phyloP scores from a whole-genome alignment of 2,888 invertebrate species.

The Nephrotoma appendiculata region DNA sequence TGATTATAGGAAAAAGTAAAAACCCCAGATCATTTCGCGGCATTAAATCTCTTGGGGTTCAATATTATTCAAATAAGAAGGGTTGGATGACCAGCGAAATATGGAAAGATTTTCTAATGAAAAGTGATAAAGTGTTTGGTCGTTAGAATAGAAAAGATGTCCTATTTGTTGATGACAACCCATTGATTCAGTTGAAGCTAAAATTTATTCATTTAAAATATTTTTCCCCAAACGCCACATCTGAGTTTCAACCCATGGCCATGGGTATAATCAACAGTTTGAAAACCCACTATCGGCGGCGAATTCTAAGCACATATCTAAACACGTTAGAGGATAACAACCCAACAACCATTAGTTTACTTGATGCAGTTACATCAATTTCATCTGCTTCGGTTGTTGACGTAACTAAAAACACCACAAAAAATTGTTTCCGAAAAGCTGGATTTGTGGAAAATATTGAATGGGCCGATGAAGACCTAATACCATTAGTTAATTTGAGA shows the following conservation, averaged over 20 bases:
- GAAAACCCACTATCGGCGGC: slow-evolving; percentile 15
- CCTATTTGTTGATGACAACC: slow-evolving; percentile 18
- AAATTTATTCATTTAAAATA: slow-evolving; percentile 14
- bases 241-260: slow-evolving; percentile 12
- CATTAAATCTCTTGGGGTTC: neutral
- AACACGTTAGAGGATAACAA: too few relatives aligned
- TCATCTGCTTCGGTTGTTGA: too few relatives aligned
- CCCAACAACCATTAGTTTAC: too few relatives aligned
- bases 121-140: neutral
- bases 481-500: too few relatives aligned
- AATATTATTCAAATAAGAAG: too few relatives aligned
- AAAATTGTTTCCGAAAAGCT: too few relatives aligned
- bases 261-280: slow-evolving; percentile 14
- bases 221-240: slow-evolving; percentile 18
- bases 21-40: slow-evolving; percentile 16
- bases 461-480: too few relatives aligned
- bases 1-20: slow-evolving; percentile 17
- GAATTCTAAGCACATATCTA: neutral
- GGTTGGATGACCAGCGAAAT: too few relatives aligned
- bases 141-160: slow-evolving; percentile 11
- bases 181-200: slow-evolving; percentile 13
- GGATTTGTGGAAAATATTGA: too few relatives aligned
- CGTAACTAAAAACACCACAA: too few relatives aligned
- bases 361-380: too few relatives aligned
- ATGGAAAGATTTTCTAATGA: too few relatives aligned